These are phyloP conservation scores for Drosophila cracens DNA, from an alignment of 2,888 invertebrate species.

Conservation along the genomic window DNA sequence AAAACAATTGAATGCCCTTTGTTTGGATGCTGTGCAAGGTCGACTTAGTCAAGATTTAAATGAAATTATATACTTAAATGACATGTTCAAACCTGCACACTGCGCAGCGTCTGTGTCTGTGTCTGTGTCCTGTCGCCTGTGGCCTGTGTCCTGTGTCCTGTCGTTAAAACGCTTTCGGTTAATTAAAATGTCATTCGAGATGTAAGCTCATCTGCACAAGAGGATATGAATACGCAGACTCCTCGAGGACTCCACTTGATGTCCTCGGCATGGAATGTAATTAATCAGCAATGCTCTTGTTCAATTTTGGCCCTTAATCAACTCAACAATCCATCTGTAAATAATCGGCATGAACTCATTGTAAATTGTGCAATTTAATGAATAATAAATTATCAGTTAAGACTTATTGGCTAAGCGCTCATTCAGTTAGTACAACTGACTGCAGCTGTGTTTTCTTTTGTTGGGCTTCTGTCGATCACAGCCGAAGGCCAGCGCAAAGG, in stretches of 20 bases:
- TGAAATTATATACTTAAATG: constrained; percentile 60
- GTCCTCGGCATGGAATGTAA: background rate
- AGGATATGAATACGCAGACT: constrained; percentile 25
- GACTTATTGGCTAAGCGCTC: background rate
- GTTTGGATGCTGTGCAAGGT: constrained; percentile 42
- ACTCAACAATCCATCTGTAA: background rate
- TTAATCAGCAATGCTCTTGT: constrained; percentile 5
- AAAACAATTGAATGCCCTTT: constrained; percentile 78
- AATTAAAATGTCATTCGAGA: constrained; percentile 69
- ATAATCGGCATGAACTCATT: background rate
- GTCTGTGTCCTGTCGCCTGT: background rate
- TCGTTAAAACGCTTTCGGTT: constrained; percentile 52
- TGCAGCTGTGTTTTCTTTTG: constrained; percentile 13
- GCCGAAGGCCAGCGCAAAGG: constrained; percentile 38
- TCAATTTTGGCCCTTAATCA: constrained; percentile 1
- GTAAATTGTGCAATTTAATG: background rate
- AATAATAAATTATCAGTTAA: background rate
- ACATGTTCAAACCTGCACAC: constrained; percentile 47
- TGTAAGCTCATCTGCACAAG: constrained; percentile 30
- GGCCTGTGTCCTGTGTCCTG: constrained; percentile 6
- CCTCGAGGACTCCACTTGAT: background rate
- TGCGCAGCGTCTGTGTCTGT: background rate
- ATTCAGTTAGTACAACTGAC: constrained; percentile 24
- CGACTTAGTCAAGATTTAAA: constrained; percentile 71
- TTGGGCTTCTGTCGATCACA: constrained; percentile 11